Base-by-base conservation (phyloP, 2,888 invertebrate species). In the Tenthredo livida region DNA sequence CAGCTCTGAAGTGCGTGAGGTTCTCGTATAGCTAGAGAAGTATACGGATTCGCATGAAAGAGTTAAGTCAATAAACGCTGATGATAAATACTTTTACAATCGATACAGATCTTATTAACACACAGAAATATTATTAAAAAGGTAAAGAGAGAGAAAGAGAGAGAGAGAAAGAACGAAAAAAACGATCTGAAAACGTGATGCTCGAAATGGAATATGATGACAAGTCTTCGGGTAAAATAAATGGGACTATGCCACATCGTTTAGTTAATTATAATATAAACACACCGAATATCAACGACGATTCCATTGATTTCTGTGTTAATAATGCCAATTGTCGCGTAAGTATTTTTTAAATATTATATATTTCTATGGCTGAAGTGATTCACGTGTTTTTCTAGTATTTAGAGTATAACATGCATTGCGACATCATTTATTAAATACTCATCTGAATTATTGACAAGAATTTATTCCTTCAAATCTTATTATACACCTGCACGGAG, bases 1-100 rank as follows among this genome's bases (percentile, higher is more conserved):
- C 61, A 80, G 80, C 25, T 37, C 80, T 33, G 40, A 40, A 80
- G 61, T 5, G 58, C 50, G 40, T 61, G 80, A 58, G 58, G 80
- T 21, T 25, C 80, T 67, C 33, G 33, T n/a, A n/a, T n/a, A 54
- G 17, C n/a, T n/a, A 54, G n/a, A 54, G n/a, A 54, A 37, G 37
- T n/a, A 1, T n/a, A 10, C n/a, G 7, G 54, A 7, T n/a, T 1
- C 1, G 6, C 7, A 10, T 54, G n/a, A 54, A n/a, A 54, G n/a
- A n/a, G 54, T 54, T 54, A n/a, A n/a, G 54, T 54, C 7, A n/a
- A 54, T 54, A 54, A 54, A 54, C 25, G 0, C 67, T 67, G 1
- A 33, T n/a, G n/a, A n/a, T 29, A 29, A 29, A 29, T 12, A 67
- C 17, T 15, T 67, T 67, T 5, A 67, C 10, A 25, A 29, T 29